Base-by-base conservation (phyloP, 2,888 invertebrate species). In the Pammene aurita region DNA sequence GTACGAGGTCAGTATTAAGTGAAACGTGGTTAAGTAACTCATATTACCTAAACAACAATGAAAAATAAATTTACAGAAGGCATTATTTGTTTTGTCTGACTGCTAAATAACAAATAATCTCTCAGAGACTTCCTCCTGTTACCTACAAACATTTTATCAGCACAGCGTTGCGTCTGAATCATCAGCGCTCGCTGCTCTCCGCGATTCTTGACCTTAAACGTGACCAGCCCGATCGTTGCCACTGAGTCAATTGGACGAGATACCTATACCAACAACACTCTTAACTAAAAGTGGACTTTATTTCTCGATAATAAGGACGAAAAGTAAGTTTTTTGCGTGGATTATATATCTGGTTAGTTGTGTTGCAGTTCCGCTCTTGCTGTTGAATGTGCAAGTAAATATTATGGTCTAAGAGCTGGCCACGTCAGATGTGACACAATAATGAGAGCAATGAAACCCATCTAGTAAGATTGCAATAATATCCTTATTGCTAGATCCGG, bases 221-320 rank as follows among this genome's bases (percentile, higher is more conserved):
- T 90, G 90, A 88, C 88, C 88, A 86, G 80, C 75, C 83, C 85
- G 90, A 90, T 80, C 90, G 83, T 91, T 90, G 90, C 87, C 86
- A 62, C 62, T 52, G 87, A 81, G 83, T 85, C 87, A 89, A 89
- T 89, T 88, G 87, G 79, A 76, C 78, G 77, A 74, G 75, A 41
- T 62, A 52, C 18, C 41, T 52, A 26, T 62, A 62, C 10, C 78
- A 38, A 9, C 9, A 38, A 1, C 38, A 38, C n/a, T n/a, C n/a
- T n/a, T 38, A 26, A 0, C 38, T 38, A 38, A 9, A 9, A 9
- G 38, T 38, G 38, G 7, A 38, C 38, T 38, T 78, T 72, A 18
- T 26, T 14, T 42, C 6, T 57, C 6, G 7, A 6, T 9, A 38
- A 18, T 26, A 26, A 26, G 26, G 26, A 26, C 1, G 26, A 26